Evolutionary conservation across 2,888 invertebrate species (phyloP), one percentile per base, ranked within the genome.

Genomic region (Leptinotarsa juncta): DNA sequence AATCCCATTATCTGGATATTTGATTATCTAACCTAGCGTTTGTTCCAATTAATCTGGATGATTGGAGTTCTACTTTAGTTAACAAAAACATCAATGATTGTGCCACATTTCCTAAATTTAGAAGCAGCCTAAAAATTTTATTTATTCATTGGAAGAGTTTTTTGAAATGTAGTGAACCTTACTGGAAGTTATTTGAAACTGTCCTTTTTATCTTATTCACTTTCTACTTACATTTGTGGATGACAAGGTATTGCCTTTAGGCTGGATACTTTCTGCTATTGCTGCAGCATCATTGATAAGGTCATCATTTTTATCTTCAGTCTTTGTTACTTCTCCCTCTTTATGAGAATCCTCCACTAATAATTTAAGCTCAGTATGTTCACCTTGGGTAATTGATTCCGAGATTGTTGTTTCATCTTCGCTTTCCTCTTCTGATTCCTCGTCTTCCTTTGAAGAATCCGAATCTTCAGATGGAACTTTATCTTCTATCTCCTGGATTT

Each of bases 231-330:
- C 94, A 88, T 94, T 94, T 71, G 98, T 97, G 73, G 97, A 97
- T 82, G 97, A 96, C 81, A 99, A 90, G 26, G 99, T 99, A 86
- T 97, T 97, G 86, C 99, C 99, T 87, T 97, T 99, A 3, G 99
- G 99, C 88, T 99, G 98, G 86, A 99, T 94, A 88, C 97, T 95
- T 87, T 97, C 96, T 65, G 99, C 99, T 82, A 97, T 91, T 71
- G 95, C 95, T 67, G 98, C 97, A 70, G 97, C 97, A 89, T 97
- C 95, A 87, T 96, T 95, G 85, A 97, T 95, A 89, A 96, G 92
- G 85, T 92, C 92, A 86, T 92, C 91, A 79, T 90, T 89, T 81
- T 91, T 90, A 81, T 90, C 90, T 84, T 83, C 84, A 50, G 84
- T 85, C 48, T 84, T 85, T 82, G 82, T 82, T 78, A 81, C 81